Evolutionary conservation across 2,797 vertebrate genomes (phyloP).

Genomic region (Oreochromis mossambicus): DNA sequence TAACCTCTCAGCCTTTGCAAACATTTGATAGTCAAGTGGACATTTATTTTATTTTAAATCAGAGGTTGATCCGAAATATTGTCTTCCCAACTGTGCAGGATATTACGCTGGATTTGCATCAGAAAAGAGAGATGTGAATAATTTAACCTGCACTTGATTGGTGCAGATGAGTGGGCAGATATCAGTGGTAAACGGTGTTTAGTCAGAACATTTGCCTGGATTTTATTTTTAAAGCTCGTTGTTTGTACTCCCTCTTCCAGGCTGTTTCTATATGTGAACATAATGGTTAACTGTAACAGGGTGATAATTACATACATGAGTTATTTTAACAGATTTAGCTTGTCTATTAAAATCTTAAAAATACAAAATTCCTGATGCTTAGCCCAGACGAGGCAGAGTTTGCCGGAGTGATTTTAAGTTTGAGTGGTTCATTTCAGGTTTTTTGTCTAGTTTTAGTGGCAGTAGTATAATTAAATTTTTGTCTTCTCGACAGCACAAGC

Average conservation of each 20-base stretch:
- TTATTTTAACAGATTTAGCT: background rate
- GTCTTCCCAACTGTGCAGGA: fast-evolving
- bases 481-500: background rate
- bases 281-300: background rate
- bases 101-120: background rate
- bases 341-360: background rate
- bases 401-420: background rate
- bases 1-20: background rate
- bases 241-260: background rate
- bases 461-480: background rate
- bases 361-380: background rate
- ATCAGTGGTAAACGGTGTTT: background rate
- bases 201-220: background rate
- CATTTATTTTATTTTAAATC: background rate
- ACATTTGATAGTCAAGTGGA: background rate
- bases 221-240: background rate
- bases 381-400: background rate
- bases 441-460: background rate
- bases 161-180: background rate
- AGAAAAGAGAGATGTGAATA: background rate
- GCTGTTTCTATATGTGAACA: background rate
- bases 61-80: background rate
- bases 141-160: background rate
- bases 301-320: background rate
- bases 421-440: background rate